A percentile compares a stretch with the other conserved stretches of the same genome.
Conservation (phyloP, 2,888 invertebrate genomes). For the Cabera pusaria region DNA sequence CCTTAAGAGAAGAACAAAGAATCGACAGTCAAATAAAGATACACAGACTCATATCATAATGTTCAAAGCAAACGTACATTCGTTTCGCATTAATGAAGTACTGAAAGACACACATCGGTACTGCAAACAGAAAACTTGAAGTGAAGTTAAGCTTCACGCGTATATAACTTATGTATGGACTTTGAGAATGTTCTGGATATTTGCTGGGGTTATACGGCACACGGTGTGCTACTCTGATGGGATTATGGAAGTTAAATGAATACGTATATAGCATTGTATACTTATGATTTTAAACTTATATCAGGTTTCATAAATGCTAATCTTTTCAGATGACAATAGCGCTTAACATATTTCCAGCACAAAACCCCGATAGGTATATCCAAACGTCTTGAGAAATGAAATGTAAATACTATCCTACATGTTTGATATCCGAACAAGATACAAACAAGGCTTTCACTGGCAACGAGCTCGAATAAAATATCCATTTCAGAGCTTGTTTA, state of each 20-base stretch:
- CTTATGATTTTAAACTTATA: too few relatives aligned
- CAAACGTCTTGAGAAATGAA: slow-evolving; percentile 22
- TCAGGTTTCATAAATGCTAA: too few relatives aligned
- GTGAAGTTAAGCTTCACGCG: slow-evolving; percentile 23
- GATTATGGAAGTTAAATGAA: too few relatives aligned
- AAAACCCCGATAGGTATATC: slow-evolving; percentile 19
- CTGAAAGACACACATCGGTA: slow-evolving; percentile 32
- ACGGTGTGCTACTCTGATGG: background rate
- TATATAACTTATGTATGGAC: slow-evolving; percentile 30
- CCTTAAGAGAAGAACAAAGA: too few relatives aligned
- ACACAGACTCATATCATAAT: slow-evolving; percentile 11
- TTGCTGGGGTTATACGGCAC: slow-evolving; percentile 14
- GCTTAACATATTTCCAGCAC: slow-evolving; percentile 1
- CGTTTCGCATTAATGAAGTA: slow-evolving; percentile 28
- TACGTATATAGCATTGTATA: too few relatives aligned
- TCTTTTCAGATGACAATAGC: too few relatives aligned
- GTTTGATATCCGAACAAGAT: slow-evolving; percentile 26
- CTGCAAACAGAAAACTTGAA: slow-evolving; percentile 31
- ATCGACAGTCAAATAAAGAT: too few relatives aligned
- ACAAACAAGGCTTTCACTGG: slow-evolving; percentile 32
- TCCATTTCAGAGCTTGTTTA: slow-evolving; percentile 20
- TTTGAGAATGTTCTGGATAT: slow-evolving; percentile 29
- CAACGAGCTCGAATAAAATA: slow-evolving; percentile 28
- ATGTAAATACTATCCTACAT: slow-evolving; percentile 20
- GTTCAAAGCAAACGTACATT: slow-evolving; percentile 17